A percentile compares a stretch with the other conserved stretches of the same genome.
These are phyloP conservation scores for Corydoras sp. DNA, from an alignment of 2,113 vertebrate species.

Conservation along the genomic window DNA sequence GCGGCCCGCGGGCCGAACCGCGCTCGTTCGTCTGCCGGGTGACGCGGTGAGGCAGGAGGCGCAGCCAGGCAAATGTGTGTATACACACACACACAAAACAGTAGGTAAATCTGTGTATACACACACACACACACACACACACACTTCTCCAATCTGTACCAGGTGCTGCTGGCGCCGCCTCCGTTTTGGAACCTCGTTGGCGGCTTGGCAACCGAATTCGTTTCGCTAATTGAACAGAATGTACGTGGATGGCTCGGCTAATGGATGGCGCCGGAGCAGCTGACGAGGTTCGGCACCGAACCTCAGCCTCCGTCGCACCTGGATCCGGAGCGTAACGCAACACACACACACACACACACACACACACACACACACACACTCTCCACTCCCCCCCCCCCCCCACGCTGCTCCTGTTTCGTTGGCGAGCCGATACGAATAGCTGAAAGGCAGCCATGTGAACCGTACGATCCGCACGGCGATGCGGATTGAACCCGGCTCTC, in stretches of 20 bases:
- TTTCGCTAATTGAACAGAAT: conserved; percentile 46
- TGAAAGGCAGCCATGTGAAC: background rate
- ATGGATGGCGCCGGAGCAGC: conserved; percentile 37
- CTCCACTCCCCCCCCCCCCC: too few relatives aligned
- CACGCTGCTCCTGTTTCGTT: background rate
- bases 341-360: too few relatives aligned
- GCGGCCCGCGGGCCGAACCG: background rate
- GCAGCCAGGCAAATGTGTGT: conserved; percentile 9
- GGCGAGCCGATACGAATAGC: background rate
- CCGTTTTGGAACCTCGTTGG: conserved; percentile 41
- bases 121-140: background rate
- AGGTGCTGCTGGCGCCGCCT: conserved; percentile 30
- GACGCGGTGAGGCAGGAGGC: background rate
- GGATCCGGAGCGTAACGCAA: background rate
- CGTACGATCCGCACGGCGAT: background rate
- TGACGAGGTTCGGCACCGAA: conserved; percentile 12
- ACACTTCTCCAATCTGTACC: conserved; percentile 8
- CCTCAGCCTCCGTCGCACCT: conserved; percentile 1
- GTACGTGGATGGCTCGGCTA: conserved; percentile 33
- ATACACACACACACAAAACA: conserved; percentile 3
- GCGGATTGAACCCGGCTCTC: conserved; percentile 1
- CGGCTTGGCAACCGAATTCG: conserved; percentile 44
- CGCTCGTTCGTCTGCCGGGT: background rate
- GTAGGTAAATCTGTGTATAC: background rate
- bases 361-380: too few relatives aligned